phyloP scores from a whole-genome alignment of 2,888 invertebrate species.

The Drosophila helvetica region DNA sequence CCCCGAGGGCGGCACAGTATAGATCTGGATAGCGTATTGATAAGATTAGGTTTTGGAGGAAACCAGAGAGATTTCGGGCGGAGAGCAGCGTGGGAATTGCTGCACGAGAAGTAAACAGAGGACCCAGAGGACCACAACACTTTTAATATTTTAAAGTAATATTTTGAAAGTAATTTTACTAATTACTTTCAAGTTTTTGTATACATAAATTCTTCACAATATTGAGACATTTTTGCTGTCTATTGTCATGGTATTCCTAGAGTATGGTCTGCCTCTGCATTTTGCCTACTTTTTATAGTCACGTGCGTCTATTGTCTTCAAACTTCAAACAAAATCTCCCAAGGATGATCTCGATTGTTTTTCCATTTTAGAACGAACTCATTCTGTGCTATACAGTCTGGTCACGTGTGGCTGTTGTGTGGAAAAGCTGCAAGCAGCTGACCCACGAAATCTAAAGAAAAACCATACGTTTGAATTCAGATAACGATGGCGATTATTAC shows the following conservation, averaged over 20 bases:
- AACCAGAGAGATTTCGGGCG: neutral
- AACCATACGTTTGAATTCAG: constrained; percentile 6
- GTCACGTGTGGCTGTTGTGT: neutral
- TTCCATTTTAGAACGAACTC: too few species aligned
- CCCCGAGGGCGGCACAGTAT: constrained; percentile 25
- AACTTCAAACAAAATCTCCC: too few species aligned
- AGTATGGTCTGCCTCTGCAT: too few species aligned
- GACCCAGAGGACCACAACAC: too few species aligned
- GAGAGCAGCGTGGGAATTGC: constrained; percentile 36
- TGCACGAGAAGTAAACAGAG: constrained; percentile 6
- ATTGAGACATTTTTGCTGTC: too few species aligned
- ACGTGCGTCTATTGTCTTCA: too few species aligned
- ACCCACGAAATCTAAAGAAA: neutral
- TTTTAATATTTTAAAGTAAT: neutral
- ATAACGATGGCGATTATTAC: constrained; percentile 25
- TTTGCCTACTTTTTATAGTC: too few species aligned
- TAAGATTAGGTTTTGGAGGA: constrained; percentile 34
- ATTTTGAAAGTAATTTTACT: too few species aligned
- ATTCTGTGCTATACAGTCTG: neutral
- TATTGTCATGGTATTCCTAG: too few species aligned
- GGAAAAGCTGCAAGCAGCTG: neutral
- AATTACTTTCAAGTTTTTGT: too few species aligned
- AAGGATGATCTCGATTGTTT: too few species aligned
- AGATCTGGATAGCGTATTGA: constrained; percentile 24
- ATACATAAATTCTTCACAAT: too few species aligned